These are phyloP conservation scores for Saturnia japonica DNA, from an alignment of 2,888 invertebrate species.

Conservation along the genomic window DNA sequence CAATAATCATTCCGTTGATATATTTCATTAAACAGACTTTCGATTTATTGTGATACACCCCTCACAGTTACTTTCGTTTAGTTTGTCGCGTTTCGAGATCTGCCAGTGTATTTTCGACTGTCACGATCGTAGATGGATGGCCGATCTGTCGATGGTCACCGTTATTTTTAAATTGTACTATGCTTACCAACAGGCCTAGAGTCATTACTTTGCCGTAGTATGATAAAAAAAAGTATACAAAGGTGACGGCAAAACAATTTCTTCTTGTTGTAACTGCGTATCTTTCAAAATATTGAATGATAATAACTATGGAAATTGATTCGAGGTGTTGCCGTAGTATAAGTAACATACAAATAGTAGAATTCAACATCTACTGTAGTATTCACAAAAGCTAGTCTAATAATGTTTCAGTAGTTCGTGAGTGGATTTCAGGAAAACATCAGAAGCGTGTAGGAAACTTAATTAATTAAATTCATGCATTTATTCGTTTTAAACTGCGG, in stretches of 20 bases:
- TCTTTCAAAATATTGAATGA: not conserved
- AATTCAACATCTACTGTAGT: slow-evolving; percentile 42
- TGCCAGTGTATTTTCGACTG: no score
- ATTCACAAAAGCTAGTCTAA: slow-evolving; percentile 48
- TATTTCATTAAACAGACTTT: not conserved
- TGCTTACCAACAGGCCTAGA: no score
- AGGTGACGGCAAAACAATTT: not conserved
- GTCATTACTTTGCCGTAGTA: no score
- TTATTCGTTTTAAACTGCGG: no score
- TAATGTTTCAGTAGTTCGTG: slow-evolving; percentile 42
- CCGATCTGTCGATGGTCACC: no score
- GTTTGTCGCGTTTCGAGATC: no score
- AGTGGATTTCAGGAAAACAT: slow-evolving; percentile 25
- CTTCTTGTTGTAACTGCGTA: not conserved
- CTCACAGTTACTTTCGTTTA: no score
- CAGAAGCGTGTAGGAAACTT: not conserved
- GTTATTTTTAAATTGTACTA: no score
- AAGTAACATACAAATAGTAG: slow-evolving; percentile 40
- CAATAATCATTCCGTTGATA: not conserved
- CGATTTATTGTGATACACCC: no score
- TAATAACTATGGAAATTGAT: not conserved
- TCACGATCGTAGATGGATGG: no score
- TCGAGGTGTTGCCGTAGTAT: not conserved
- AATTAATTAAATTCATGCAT: no score
- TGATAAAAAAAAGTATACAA: no score